Evolutionary conservation across 92 coral and sea anemone species (phyloP), one percentile per base, ranked within the genome.

Genomic region (Hydrozoanthus gracilis): DNA sequence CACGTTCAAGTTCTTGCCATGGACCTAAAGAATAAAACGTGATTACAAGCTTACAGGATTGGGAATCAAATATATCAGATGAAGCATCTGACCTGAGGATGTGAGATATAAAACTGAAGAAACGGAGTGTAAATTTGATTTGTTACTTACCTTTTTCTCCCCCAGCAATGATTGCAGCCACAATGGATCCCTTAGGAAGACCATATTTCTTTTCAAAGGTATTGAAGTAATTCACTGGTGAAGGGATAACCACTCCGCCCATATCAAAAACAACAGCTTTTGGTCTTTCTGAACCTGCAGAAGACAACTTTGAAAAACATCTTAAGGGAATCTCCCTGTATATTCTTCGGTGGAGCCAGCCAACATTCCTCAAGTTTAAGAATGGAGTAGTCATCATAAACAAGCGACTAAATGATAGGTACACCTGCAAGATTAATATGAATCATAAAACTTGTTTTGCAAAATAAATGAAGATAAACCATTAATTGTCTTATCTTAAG

Each of bases 211-310:
- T 91, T 82, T 95, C 99, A 88, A 93, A 95, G 79, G 88, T 87
- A 35, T 12, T 46, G 54, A 95, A 91, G 49, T 89, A 72, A 49
- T 83, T 92, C 8, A 80, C 71, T 13, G 99, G 96, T 0, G 98
- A 93, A 4, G 99, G 99, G 48, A 96, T 87, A 48, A 96, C 92
- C 67, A 96, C 98, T 71, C 99, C 99, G 47, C 99, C 99, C 99
- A 96, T 95, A 86, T 96, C 99, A 92, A 96, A 96, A 45, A 92
- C 94, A 44, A 96, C 99, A 45, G 95, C 99, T 69, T 92, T 96
- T 17, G 98, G 95, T 73, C 48, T 27, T 15, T 70, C 46, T n/a
- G 69, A 70, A 13, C 60, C 74, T 18, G 61, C 51, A 17, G 73
- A 58, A 17, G 50, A 39, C 18, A 60, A 65, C n/a, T 60, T 80